Conservation (phyloP, 2,797 vertebrate genomes). For the Hephaestus fuliginosus region DNA sequence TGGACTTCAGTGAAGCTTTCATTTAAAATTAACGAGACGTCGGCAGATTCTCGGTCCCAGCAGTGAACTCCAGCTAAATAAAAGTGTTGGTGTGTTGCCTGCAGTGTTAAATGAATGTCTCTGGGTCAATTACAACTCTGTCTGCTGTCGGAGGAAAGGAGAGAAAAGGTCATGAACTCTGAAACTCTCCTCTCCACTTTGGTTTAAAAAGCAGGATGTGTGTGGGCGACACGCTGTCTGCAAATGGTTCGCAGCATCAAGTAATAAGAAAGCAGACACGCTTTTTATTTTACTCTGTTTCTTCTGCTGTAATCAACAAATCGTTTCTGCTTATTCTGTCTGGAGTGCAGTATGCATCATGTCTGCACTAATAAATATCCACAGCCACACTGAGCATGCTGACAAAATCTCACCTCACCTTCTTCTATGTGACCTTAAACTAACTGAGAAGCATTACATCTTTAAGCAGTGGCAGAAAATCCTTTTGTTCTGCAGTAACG, state of each 20-base stretch:
- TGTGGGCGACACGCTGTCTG: background rate
- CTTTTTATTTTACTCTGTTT: background rate
- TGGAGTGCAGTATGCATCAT: background rate
- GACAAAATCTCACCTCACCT: background rate
- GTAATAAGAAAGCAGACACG: background rate
- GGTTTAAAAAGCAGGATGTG: background rate
- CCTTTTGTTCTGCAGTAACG: no score
- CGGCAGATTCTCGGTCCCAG: background rate
- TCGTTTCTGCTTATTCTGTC: no score
- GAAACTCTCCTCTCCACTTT: background rate
- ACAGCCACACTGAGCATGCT: background rate
- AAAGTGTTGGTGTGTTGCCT: background rate
- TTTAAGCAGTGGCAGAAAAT: no score
- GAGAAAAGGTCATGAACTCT: background rate
- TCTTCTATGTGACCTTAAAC: no score
- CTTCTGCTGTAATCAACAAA: background rate
- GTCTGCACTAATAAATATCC: background rate
- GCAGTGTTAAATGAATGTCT: background rate
- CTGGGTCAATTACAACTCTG: background rate
- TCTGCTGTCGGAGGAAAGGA: background rate
- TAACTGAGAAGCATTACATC: no score
- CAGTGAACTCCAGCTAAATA: background rate
- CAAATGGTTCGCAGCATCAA: background rate
- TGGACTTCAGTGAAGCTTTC: no score
- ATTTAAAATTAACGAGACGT: background rate